phyloP scores from a whole-genome alignment of 1,140 invertebrate genomes.

The Pogonomyrmex californicus region DNA sequence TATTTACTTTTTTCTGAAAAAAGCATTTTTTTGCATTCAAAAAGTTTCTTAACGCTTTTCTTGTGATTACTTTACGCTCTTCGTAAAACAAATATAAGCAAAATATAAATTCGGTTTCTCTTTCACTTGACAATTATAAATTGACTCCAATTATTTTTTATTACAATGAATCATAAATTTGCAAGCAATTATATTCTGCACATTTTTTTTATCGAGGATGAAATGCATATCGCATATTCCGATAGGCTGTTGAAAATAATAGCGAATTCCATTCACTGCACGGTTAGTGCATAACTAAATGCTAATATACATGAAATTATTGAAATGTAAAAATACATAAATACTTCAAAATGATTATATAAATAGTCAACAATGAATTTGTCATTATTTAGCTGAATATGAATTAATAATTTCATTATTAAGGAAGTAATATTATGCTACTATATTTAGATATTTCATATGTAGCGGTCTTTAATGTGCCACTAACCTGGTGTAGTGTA shows the following conservation, averaged over 20 bases:
- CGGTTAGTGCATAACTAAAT: too few relatives aligned
- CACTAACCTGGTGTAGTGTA: too few relatives aligned
- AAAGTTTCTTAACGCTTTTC: background rate
- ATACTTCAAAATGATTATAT: too few relatives aligned
- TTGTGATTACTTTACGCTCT: background rate
- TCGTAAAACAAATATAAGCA: constrained; percentile 1
- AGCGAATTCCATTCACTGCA: too few relatives aligned
- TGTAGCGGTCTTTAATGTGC: too few relatives aligned
- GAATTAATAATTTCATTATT: too few relatives aligned
- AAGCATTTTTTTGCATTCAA: background rate
- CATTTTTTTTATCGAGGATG: constrained; percentile 1
- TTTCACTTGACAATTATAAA: constrained; percentile 3
- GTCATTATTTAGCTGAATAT: too few relatives aligned
- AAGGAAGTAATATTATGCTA: too few relatives aligned
- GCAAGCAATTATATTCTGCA: background rate
- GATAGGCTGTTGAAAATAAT: background rate
- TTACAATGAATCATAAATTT: constrained; percentile 24
- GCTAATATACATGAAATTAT: too few relatives aligned
- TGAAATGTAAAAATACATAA: too few relatives aligned
- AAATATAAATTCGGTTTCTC: background rate
- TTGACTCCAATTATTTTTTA: constrained; percentile 29
- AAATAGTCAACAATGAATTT: too few relatives aligned
- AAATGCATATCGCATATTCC: background rate
- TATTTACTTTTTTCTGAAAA: background rate
- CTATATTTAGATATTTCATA: too few relatives aligned